phyloP scores from a whole-genome alignment of 2,113 vertebrate species.

The Thunnus maccoyii region DNA sequence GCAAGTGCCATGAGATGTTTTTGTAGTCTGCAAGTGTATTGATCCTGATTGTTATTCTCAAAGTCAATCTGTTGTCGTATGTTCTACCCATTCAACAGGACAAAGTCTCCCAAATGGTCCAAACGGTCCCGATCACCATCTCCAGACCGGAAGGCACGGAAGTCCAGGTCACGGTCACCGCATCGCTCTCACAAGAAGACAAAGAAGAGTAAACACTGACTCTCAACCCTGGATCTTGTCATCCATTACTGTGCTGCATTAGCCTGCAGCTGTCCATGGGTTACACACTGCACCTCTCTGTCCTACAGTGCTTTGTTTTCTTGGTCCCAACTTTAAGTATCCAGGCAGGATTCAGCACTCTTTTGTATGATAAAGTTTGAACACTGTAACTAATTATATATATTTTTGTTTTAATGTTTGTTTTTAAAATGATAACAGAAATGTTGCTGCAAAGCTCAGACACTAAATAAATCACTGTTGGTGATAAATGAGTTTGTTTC shows the following conservation, averaged over 20 bases:
- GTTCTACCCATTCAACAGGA: conserved; percentile 59
- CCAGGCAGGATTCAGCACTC: conserved; percentile 66
- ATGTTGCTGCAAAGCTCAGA: conserved; percentile 68
- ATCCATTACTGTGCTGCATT: conserved; percentile 4
- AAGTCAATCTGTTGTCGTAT: not conserved
- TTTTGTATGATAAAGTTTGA: conserved; percentile 84
- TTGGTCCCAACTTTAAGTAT: conserved; percentile 53
- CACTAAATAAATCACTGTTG: conserved; percentile 80
- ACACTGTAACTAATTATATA: conserved; percentile 83
- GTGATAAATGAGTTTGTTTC: conserved; percentile 50
- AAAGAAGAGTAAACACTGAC: conserved; percentile 88
- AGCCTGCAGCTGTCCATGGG: conserved; percentile 1
- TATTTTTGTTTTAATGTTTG: conserved; percentile 80
- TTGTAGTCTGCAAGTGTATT: not conserved
- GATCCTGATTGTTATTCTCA: not conserved
- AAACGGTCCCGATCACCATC: conserved; percentile 85
- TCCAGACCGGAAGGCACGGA: conserved; percentile 72
- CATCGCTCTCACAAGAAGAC: conserved; percentile 87
- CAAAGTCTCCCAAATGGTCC: conserved; percentile 82
- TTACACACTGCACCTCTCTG: conserved; percentile 14
- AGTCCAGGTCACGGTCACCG: conserved; percentile 84
- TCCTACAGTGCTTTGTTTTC: conserved; percentile 41
- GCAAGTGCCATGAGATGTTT: conserved; percentile 48
- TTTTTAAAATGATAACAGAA: conserved; percentile 78
- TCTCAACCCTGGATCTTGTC: conserved; percentile 33